Percentiles rank a stretch among this genome's conserved stretches.
Evolutionary conservation across 2,797 vertebrate species (phyloP).

Genomic region (Ptychadena robeensis): DNA sequence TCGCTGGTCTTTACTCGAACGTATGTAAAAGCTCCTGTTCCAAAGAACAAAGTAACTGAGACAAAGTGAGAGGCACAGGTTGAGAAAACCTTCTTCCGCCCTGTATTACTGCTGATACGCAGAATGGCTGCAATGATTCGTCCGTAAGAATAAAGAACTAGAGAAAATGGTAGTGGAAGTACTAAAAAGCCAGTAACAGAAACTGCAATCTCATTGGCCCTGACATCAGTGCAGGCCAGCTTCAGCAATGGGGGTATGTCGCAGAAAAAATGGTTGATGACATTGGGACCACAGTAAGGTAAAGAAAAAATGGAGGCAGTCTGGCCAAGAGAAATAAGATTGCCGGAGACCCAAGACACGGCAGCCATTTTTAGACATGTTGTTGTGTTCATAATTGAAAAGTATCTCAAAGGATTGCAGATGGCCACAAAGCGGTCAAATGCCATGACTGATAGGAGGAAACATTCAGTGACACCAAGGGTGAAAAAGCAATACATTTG

Average conservation of each 20-base stretch:
- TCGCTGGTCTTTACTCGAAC: conserved; percentile 44
- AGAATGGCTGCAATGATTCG: conserved; percentile 46
- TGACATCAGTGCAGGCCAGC: conserved; percentile 49
- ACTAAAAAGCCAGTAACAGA: conserved; percentile 53
- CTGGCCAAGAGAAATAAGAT: conserved; percentile 52
- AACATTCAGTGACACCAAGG: conserved; percentile 56
- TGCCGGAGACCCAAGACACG: conserved; percentile 42
- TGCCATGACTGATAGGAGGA: conserved; percentile 56
- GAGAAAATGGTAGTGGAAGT: conserved; percentile 34
- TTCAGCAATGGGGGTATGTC: conserved; percentile 56
- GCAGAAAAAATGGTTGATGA: conserved; percentile 59
- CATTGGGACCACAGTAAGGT: conserved; percentile 56
- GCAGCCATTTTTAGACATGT: conserved; percentile 34
- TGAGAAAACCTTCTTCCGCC: conserved; percentile 51
- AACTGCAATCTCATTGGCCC: conserved; percentile 49
- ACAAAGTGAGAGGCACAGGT: conserved; percentile 57
- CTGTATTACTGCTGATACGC: conserved; percentile 47
- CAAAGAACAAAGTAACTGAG: conserved; percentile 55
- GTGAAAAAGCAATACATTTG: conserved; percentile 60
- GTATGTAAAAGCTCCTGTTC: conserved; percentile 54
- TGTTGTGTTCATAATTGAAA: conserved; percentile 49
- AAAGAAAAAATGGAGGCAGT: conserved; percentile 56
- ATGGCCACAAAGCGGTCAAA: conserved; percentile 58
- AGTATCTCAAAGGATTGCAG: conserved; percentile 57
- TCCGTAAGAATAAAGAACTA: conserved; percentile 56